Base-by-base conservation (phyloP, 1,140 invertebrate species). In the Aphaenogaster rudis region DNA sequence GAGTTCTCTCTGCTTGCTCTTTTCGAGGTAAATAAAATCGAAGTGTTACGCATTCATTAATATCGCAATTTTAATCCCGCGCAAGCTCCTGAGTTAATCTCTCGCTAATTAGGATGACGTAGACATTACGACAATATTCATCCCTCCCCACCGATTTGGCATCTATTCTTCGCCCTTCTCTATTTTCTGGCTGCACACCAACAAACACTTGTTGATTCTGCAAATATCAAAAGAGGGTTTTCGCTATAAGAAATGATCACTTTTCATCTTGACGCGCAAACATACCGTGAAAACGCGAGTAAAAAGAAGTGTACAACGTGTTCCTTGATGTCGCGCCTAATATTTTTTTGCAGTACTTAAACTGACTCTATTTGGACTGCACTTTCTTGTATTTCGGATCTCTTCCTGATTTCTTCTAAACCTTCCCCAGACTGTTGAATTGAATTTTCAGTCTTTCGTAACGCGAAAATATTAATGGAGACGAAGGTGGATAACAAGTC, bases 161-260 rank as follows among this genome's bases (percentile, higher is more conserved):
- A 63, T 80, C 63, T 80, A 15, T 76, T 48, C 54, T 15, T 3
- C 2, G 50, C 9, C 72, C 11, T 21, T 82, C 54, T 84, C 80
- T 21, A 76, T 63, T 76, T 76, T 76, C 69, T 39, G 80, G 69
- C 80, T 48, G 28, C 76, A 39, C 42, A 71, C 80, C 69, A 84
- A 74, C 54, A 74, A 84, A 61, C 80, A 84, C 80, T 84, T 84
- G 80, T 84, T 84, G 80, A 84, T 76, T 84, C 80, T 50, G 69
- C 57, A 84, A 84, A 84, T 76, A 84, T 74, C 80, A 76, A 84
- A 28, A 74, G 80, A 74, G 67, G 69, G 48, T 61, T 84, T 76
- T 76, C 69, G 80, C 48, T 76, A 54, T 84, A 84, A 84, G 80
- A 81, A 81, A 82, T 57, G 54, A 84, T 84, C 69, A 76, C 54